A percentile compares a stretch with the other conserved stretches of the same genome.
Conservation (phyloP, 1,140 invertebrate genomes). For the Hirudo medicinalis region DNA sequence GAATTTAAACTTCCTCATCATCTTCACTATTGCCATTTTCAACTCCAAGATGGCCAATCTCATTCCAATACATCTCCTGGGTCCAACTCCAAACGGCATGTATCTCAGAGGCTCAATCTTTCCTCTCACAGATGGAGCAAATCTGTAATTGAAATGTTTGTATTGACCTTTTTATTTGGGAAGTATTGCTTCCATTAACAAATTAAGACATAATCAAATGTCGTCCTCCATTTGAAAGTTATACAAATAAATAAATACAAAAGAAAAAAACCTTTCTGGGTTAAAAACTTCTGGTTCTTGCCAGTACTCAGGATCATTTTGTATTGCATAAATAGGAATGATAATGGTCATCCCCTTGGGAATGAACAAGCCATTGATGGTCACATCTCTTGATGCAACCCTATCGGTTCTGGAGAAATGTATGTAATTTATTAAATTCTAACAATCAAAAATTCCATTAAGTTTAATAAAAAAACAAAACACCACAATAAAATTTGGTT, state of each 20-base stretch:
- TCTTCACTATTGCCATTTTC: conserved; percentile 47
- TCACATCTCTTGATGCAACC: conserved; percentile 22
- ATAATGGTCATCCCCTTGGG: conserved; percentile 47
- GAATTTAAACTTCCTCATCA: conserved; percentile 32
- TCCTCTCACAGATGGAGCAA: background rate
- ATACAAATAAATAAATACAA: too few species aligned
- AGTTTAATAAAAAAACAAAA: too few species aligned
- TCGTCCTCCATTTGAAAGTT: too few species aligned
- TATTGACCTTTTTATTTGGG: too few species aligned
- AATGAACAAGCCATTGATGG: conserved; percentile 32
- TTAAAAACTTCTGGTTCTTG: conserved; percentile 39
- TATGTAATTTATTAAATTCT: conserved; percentile 33
- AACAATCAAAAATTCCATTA: too few species aligned
- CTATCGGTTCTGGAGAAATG: conserved; percentile 25
- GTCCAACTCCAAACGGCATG: conserved; percentile 48
- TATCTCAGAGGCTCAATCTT: conserved; percentile 40
- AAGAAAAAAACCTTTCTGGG: conserved; percentile 34
- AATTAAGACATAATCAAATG: too few species aligned
- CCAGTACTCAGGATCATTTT: conserved; percentile 47
- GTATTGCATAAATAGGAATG: conserved; percentile 50
- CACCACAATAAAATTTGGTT: too few species aligned
- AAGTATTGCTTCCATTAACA: too few species aligned
- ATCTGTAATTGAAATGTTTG: background rate
- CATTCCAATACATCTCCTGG: conserved; percentile 51
- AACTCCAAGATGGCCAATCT: conserved; percentile 50